These are phyloP conservation scores for Dicyrtomina minuta DNA, from an alignment of 2,888 invertebrate species.

Conservation along the genomic window DNA sequence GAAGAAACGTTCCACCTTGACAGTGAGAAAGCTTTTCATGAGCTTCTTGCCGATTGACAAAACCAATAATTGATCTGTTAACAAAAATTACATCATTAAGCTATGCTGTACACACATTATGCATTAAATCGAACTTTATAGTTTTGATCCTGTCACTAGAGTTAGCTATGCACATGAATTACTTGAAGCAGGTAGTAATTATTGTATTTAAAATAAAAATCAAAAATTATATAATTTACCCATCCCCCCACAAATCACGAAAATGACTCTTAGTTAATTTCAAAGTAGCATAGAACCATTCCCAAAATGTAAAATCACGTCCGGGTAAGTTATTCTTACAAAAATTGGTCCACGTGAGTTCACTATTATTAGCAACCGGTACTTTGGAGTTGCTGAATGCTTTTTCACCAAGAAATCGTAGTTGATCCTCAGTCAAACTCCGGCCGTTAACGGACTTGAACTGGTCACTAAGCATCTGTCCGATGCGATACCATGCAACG, in stretches of 20 bases:
- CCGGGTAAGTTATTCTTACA: conserved; percentile 90
- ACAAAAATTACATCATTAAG: no score
- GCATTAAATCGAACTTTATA: no score
- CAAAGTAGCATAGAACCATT: conserved; percentile 98
- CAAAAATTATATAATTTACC: conserved; percentile 62
- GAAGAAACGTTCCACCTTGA: conserved; percentile 84
- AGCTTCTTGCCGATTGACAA: conserved; percentile 90
- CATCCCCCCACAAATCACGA: conserved; percentile 86
- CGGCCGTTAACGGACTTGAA: conserved; percentile 86
- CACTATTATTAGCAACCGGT: conserved; percentile 48
- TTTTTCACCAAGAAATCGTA: conserved; percentile 88
- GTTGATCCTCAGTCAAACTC: conserved; percentile 80
- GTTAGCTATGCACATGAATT: conserved; percentile 2
- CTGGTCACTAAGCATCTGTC: conserved; percentile 87
- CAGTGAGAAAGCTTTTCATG: conserved; percentile 77
- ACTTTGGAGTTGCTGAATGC: conserved; percentile 58
- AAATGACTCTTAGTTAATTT: conserved; percentile 94
- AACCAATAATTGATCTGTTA: conserved; percentile 76
- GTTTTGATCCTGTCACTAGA: no score
- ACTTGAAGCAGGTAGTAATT: no score
- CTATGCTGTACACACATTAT: no score
- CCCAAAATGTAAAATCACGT: conserved; percentile 97
- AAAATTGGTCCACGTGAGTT: conserved; percentile 88
- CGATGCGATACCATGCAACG: conserved; percentile 85
- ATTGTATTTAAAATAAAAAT: no score